Percentiles rank a stretch among this genome's conserved stretches.
phyloP scores from a whole-genome alignment of 2,888 invertebrate genomes.

The Brachycybe producta region DNA sequence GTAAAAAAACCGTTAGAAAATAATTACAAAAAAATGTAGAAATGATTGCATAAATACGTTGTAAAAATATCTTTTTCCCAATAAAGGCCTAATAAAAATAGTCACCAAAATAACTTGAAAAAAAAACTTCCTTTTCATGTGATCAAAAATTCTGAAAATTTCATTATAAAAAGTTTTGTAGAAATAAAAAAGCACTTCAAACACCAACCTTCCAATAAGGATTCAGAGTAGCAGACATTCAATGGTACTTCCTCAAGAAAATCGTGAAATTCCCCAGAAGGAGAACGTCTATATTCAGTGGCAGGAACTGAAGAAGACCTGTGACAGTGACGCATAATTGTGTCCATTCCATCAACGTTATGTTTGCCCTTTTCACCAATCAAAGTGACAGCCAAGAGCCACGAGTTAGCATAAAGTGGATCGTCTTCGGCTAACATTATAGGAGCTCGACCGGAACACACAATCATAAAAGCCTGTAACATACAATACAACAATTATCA shows the following conservation, averaged over 20 bases:
- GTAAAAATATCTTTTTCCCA: no score
- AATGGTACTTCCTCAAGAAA: conserved; percentile 14
- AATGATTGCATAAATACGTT: no score
- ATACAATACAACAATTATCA: conserved; percentile 9
- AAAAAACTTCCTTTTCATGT: no score
- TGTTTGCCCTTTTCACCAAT: conserved; percentile 16
- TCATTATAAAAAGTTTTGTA: no score
- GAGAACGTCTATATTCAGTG: conserved; percentile 1
- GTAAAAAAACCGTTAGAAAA: no score
- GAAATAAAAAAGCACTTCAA: background rate
- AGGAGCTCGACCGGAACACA: conserved; percentile 16
- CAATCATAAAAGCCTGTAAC: conserved; percentile 17
- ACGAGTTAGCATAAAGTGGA: conserved; percentile 16
- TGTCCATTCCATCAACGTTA: conserved; percentile 3
- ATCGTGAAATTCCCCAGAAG: conserved; percentile 15
- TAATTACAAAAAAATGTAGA: no score
- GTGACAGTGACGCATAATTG: background rate
- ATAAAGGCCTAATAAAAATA: no score
- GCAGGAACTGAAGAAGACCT: background rate
- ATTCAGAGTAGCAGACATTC: conserved; percentile 16
- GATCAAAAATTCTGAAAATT: no score
- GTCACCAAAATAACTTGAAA: no score
- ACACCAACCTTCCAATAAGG: conserved; percentile 16
- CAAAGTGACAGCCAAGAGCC: conserved; percentile 18
- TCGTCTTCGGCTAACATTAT: conserved; percentile 18